A percentile compares a stretch with the other conserved stretches of the same genome.
Evolutionary conservation across 2,113 vertebrate species (phyloP).

Genomic region (Ovibos moschatus): DNA sequence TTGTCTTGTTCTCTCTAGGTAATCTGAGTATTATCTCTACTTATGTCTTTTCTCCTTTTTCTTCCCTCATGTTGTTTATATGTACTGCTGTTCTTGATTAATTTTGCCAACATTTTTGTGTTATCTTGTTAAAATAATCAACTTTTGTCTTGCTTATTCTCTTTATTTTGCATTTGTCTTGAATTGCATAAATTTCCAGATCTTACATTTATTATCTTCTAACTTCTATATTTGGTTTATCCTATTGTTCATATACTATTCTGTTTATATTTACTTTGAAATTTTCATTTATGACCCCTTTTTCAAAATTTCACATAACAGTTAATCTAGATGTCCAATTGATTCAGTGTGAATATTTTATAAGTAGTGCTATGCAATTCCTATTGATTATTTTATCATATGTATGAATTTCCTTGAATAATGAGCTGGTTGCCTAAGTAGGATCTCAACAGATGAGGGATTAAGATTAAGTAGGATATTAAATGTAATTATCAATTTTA

Average conservation of each 20-base stretch:
- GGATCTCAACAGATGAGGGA: background rate
- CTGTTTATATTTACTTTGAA: background rate
- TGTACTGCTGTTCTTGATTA: background rate
- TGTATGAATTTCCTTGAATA: background rate
- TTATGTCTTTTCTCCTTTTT: background rate
- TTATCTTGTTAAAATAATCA: background rate
- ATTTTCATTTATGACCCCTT: background rate
- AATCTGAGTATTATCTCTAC: background rate
- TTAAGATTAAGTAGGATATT: constrained; percentile 25
- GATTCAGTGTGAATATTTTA: background rate
- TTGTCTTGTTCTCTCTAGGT: background rate
- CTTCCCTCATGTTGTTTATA: background rate
- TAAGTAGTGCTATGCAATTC: background rate
- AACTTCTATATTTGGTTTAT: background rate
- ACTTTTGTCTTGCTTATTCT: background rate
- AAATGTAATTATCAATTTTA: background rate
- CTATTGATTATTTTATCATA: background rate
- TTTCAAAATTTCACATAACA: constrained; percentile 14
- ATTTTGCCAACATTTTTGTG: background rate
- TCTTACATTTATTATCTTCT: background rate
- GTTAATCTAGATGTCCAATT: background rate
- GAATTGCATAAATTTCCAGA: background rate
- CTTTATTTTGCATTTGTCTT: background rate
- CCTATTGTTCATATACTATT: background rate
- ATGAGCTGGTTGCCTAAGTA: background rate